Evolutionary conservation across 1,140 invertebrate genomes (phyloP).

Genomic region (Branchinecta lynchi): DNA sequence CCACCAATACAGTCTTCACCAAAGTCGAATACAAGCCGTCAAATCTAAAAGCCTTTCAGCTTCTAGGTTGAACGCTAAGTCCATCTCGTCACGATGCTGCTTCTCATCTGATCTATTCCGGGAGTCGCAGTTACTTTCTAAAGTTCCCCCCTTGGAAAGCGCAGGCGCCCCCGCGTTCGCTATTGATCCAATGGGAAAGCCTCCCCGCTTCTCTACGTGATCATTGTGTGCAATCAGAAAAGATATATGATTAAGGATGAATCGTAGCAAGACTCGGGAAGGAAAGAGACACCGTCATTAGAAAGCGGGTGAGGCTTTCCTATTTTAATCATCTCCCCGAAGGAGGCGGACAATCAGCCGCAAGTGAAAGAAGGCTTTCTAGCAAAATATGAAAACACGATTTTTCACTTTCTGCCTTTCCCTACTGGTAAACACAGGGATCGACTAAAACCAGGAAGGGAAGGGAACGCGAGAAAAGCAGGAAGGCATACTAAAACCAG

Average conservation of each 20-base stretch:
- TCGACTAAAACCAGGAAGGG: too few relatives aligned
- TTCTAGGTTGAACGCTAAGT: not conserved
- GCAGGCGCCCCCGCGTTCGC: not conserved
- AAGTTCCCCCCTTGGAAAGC: not conserved
- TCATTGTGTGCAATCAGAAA: not conserved
- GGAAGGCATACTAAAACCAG: too few relatives aligned
- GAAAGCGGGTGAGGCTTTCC: not conserved
- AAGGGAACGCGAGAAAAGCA: too few relatives aligned
- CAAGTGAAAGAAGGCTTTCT: too few relatives aligned
- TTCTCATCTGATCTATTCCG: not conserved
- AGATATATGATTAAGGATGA: conserved; percentile 10
- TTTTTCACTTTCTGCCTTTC: too few relatives aligned
- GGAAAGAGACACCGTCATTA: not conserved
- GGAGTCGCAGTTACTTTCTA: not conserved
- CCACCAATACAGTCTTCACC: not conserved
- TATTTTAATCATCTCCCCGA: too few relatives aligned
- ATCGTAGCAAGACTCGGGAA: not conserved
- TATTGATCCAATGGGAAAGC: not conserved
- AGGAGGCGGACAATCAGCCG: too few relatives aligned
- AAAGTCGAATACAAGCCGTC: not conserved
- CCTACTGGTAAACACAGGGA: too few relatives aligned
- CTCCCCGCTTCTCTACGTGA: not conserved
- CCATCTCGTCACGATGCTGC: not conserved
- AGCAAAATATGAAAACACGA: too few relatives aligned
- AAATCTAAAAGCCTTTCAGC: not conserved